Percentiles rank a stretch among this genome's conserved stretches.
phyloP scores from a whole-genome alignment of 1,140 invertebrate genomes.

The Paralvinella palmiformis region DNA sequence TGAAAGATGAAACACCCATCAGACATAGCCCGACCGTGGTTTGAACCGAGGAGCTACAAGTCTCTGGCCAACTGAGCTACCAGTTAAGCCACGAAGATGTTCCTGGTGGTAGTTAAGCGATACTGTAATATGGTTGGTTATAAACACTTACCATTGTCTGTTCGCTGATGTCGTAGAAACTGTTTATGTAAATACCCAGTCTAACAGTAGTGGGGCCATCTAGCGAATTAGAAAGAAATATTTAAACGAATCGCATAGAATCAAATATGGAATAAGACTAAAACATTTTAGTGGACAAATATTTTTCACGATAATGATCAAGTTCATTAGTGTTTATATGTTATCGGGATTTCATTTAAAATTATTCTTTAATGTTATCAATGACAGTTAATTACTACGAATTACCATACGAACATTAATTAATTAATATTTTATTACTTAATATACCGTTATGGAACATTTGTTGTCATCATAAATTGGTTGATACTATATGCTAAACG shows the following conservation, averaged over 20 bases:
- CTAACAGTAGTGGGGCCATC: slow-evolving; percentile 15
- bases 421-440: too few relatives aligned
- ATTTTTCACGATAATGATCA: not conserved
- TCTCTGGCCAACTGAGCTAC: too few relatives aligned
- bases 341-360: not conserved
- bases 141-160: slow-evolving; percentile 22
- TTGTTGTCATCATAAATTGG: too few relatives aligned
- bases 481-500: too few relatives aligned
- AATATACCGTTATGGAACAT: too few relatives aligned
- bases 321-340: not conserved
- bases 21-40: too few relatives aligned
- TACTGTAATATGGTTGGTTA: not conserved
- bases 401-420: too few relatives aligned
- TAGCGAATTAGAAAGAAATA: too few relatives aligned
- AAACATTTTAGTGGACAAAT: not conserved
- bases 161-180: slow-evolving; percentile 23
- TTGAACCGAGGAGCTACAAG: not conserved
- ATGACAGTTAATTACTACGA: not conserved
- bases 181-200: slow-evolving; percentile 22
- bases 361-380: not conserved
- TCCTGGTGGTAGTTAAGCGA: not conserved
- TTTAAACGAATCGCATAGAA: not conserved
- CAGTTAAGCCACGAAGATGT: too few relatives aligned
- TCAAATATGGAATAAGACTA: not conserved
- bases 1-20: too few relatives aligned